These are phyloP conservation scores for Polydrusus tereticollis DNA, from an alignment of 2,888 invertebrate genomes.

Conservation along the genomic window DNA sequence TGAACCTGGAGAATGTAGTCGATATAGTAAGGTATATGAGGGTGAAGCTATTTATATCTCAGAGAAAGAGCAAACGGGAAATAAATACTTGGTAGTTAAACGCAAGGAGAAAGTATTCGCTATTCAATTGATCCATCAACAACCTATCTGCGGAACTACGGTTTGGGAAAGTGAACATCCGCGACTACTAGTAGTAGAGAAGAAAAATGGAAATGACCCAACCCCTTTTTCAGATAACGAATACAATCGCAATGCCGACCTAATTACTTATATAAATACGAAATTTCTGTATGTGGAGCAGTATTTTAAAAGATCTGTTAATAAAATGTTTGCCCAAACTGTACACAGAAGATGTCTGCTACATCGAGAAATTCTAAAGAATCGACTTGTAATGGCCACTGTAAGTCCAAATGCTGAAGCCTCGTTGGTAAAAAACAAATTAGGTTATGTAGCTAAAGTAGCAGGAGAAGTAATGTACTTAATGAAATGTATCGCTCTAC, in stretches of 20 bases:
- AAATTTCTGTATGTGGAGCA: too few relatives aligned
- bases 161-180: constrained; percentile 13
- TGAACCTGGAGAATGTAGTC: neutral
- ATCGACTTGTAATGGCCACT: constrained; percentile 9
- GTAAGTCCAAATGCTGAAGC: constrained; percentile 19
- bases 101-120: neutral
- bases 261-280: neutral
- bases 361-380: constrained; percentile 17
- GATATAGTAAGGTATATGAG: neutral
- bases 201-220: neutral
- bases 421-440: neutral
- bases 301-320: too few relatives aligned
- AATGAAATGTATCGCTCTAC: neutral
- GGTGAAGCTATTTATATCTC: neutral
- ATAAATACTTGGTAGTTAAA: neutral
- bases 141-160: neutral
- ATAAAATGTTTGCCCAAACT: neutral
- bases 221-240: neutral
- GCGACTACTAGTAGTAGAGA: neutral
- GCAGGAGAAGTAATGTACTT: constrained; percentile 12
- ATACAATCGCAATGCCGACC: neutral
- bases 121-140: neutral
- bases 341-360: constrained; percentile 7
- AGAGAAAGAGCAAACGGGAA: neutral
- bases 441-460: too few relatives aligned